These are phyloP conservation scores for Nephrotoma appendiculata DNA, from an alignment of 2,888 invertebrate species.

Conservation along the genomic window DNA sequence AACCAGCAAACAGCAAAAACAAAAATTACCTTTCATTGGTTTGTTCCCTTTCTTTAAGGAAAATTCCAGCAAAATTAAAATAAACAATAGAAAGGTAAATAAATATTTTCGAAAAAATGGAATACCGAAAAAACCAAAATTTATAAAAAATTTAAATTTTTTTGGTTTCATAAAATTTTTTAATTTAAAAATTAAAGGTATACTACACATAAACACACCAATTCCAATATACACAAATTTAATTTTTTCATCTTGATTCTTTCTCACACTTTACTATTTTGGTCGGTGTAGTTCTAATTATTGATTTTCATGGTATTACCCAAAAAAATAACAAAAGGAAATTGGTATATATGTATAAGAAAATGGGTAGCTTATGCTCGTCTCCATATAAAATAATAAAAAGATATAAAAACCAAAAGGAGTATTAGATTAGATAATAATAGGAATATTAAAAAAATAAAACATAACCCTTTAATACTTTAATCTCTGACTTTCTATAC, in stretches of 20 bases:
- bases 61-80: not conserved
- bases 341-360: not conserved
- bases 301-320: not conserved
- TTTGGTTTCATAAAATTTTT: not conserved
- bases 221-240: not conserved
- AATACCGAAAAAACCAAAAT: not conserved
- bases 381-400: not conserved
- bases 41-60: not conserved
- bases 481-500: not conserved
- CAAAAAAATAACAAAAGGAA: not conserved
- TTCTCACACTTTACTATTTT: not conserved
- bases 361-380: not conserved
- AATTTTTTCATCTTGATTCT: not conserved
- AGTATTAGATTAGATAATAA: not conserved
- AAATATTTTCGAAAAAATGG: not conserved
- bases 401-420: not conserved
- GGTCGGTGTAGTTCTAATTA: not conserved
- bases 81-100: not conserved
- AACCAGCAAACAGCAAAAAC: not conserved
- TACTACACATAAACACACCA: not conserved
- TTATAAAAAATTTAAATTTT: not conserved
- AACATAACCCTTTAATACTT: not conserved
- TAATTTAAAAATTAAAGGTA: not conserved
- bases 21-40: not conserved
- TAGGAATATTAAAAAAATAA: not conserved